Conservation (phyloP, 1,140 invertebrate species). For the Macrotrachela quadricornifera region DNA sequence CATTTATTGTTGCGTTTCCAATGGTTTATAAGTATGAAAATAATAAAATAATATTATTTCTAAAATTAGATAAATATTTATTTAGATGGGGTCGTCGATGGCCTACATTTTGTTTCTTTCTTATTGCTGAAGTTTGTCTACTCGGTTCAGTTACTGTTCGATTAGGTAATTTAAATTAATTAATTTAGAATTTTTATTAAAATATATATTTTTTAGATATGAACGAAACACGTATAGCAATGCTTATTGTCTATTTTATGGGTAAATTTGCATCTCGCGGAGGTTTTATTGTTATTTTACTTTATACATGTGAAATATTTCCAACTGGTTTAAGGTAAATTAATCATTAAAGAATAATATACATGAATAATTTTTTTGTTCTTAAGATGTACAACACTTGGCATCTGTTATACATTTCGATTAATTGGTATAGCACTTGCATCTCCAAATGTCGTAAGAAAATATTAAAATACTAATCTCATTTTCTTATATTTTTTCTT, state of each 20-base stretch:
- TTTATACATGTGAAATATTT: conserved; percentile 6
- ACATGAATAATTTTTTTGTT: no score
- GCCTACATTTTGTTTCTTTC: conserved; percentile 6
- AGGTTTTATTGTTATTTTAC: neutral
- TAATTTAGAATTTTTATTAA: no score
- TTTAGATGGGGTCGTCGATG: conserved; percentile 5
- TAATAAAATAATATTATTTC: no score
- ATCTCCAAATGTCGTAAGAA: neutral
- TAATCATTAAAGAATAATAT: no score
- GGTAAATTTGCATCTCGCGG: conserved; percentile 2
- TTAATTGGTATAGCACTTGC: conserved; percentile 1
- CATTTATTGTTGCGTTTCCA: neutral
- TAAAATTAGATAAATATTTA: neutral
- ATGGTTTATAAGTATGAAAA: no score
- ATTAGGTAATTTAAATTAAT: neutral
- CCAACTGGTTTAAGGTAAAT: conserved; percentile 1
- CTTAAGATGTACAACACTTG: neutral
- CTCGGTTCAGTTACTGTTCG: neutral
- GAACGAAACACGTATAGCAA: neutral
- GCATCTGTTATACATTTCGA: conserved; percentile 1
- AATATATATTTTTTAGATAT: neutral
- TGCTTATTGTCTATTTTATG: conserved; percentile 4
- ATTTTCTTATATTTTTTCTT: no score
- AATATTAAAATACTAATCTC: no score
- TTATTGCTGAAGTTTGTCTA: conserved; percentile 9